These are phyloP conservation scores for Drosophila pachea DNA, from an alignment of 1,140 invertebrate genomes.

Conservation along the genomic window DNA sequence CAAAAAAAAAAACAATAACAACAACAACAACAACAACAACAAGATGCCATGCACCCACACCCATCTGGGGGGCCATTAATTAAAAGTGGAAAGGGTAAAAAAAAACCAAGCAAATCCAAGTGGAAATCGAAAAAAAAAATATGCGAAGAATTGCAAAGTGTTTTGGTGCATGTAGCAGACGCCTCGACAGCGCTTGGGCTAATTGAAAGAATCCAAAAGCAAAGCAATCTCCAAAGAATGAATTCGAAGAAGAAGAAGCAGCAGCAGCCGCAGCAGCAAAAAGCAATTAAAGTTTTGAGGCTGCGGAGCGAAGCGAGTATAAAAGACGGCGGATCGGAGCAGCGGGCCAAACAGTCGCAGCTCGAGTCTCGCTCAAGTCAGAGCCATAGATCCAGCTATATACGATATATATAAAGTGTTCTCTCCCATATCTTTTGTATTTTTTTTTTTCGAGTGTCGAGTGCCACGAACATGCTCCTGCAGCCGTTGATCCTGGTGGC, in stretches of 20 bases:
- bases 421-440: slow-evolving; percentile 1
- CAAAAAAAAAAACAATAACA: background rate
- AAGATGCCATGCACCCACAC: slow-evolving; percentile 19
- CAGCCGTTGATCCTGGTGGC: slow-evolving; percentile 24
- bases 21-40: background rate
- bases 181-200: slow-evolving; percentile 57
- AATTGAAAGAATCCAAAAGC: slow-evolving; percentile 58
- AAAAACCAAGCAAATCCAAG: slow-evolving; percentile 14
- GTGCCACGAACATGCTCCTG: slow-evolving; percentile 37
- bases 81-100: slow-evolving; percentile 10
- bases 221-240: slow-evolving; percentile 9
- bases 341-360: slow-evolving; percentile 49
- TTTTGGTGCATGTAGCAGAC: slow-evolving; percentile 50
- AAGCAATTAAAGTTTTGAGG: slow-evolving; percentile 68
- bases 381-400: background rate
- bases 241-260: background rate
- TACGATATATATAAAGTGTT: background rate
- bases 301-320: slow-evolving; percentile 38
- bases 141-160: slow-evolving; percentile 47
- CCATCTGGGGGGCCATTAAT: slow-evolving; percentile 21
- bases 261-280: slow-evolving; percentile 45
- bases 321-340: slow-evolving; percentile 49
- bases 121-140: slow-evolving; percentile 26
- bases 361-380: slow-evolving; percentile 27
- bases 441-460: slow-evolving; percentile 13